phyloP scores from a whole-genome alignment of 2,797 vertebrate species.

The Cyclura pinguis region DNA sequence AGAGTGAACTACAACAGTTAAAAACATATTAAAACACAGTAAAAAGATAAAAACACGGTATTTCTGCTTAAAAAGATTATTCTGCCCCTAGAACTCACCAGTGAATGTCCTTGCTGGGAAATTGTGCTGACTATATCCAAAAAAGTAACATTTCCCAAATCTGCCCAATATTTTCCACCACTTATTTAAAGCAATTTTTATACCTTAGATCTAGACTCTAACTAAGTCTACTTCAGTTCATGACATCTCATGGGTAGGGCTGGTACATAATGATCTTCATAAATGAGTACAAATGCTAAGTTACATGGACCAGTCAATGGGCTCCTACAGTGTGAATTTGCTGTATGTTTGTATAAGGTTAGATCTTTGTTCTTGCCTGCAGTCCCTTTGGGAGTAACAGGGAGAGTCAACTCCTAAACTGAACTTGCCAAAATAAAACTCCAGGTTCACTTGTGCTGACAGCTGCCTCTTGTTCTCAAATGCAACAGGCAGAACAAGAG shows the following conservation, averaged over 20 bases:
- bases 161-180: neutral
- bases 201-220: neutral
- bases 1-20: no score
- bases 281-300: neutral
- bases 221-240: neutral
- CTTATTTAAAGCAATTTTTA: neutral
- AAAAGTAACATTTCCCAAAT: no score
- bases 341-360: rapidly evolving
- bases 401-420: neutral
- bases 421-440: conserved; percentile 13
- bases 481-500: conserved; percentile 32
- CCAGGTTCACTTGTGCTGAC: neutral
- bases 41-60: no score
- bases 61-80: no score
- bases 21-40: no score
- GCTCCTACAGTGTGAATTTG: neutral
- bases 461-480: conserved; percentile 36
- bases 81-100: no score
- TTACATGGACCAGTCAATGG: neutral
- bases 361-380: rapidly evolving
- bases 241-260: neutral
- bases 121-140: no score
- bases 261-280: neutral
- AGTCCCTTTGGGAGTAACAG: neutral
- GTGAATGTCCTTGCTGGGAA: no score